Base-by-base conservation (phyloP, 2,888 invertebrate genomes). In the Metopia argyrocephala region DNA sequence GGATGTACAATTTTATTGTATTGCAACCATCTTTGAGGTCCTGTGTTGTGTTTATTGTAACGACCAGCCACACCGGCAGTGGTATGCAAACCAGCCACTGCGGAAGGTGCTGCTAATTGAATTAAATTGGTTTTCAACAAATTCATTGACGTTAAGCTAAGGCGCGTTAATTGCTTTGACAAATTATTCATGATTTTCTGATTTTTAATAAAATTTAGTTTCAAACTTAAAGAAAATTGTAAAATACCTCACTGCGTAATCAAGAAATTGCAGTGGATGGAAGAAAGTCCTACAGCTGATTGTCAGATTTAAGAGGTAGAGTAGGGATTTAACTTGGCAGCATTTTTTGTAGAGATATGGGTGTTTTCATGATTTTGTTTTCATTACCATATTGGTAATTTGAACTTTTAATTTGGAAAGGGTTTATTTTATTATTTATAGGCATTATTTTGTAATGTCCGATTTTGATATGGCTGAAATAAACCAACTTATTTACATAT, bases 1-100 rank as follows among this genome's bases (percentile, higher is more conserved):
- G 96, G 95, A 91, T 93, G 97, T 6, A 97, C 91, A 85, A 92
- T 93, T 70, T 95, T 93, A 90, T 98, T 98, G 84, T 94, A 91
- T 18, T 88, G 84, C 75, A 94, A 84, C 92, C 95, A 96, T 56
- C 91, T 91, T 79, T 86, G 92, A 0, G 94, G 94, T 7, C 87
- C 89, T 0, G 82, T 83, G 38, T 87, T 87, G 68, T 86, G 82
- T 79, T 87, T 87, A 69, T 89, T 89, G 87, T 89, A 89, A 38
- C 86, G 87, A 28, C 81, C 48, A 25, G 85, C 84, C 2, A 87
- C 66, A 3, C 62, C 64, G 21, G 83, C 62, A 3, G 86, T 83
- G 5, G 88, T 90, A 82, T 90, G 90, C 23, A 90, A 82, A 62
- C 82, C 79, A 45, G 76, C 80, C 68, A 12, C 20, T 20, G 27